phyloP scores from a whole-genome alignment of 2,797 vertebrate genomes.

The Sternotherus odoratus region DNA sequence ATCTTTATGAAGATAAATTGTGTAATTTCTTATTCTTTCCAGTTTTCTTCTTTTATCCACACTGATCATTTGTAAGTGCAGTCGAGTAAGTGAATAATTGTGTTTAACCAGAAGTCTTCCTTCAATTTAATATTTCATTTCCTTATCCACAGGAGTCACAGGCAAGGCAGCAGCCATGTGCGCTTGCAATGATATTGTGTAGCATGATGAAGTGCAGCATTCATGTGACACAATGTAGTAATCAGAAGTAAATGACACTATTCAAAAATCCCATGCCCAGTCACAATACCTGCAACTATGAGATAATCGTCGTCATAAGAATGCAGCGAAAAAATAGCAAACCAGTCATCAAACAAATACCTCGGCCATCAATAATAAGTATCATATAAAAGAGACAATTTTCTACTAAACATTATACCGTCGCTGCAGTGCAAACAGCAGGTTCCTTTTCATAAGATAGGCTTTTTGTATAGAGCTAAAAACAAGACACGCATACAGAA shows the following conservation, averaged over 20 bases:
- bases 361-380: slow-evolving; percentile 58
- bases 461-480: neutral
- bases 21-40: neutral
- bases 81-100: slow-evolving; percentile 8
- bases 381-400: slow-evolving; percentile 28
- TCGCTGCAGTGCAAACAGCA: neutral
- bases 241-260: slow-evolving; percentile 65
- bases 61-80: neutral
- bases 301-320: slow-evolving; percentile 48
- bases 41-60: neutral
- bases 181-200: neutral
- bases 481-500: slow-evolving; percentile 10
- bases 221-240: slow-evolving; percentile 55
- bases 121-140: slow-evolving; percentile 58
- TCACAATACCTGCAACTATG: slow-evolving; percentile 49
- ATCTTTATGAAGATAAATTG: neutral
- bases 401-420: slow-evolving; percentile 20
- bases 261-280: slow-evolving; percentile 37
- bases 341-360: slow-evolving; percentile 50
- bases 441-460: slow-evolving; percentile 30
- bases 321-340: slow-evolving; percentile 14
- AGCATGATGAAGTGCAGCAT: slow-evolving; percentile 26
- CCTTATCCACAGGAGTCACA: slow-evolving; percentile 16
- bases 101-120: slow-evolving; percentile 46
- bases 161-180: slow-evolving; percentile 15